Evolutionary conservation across 1,140 invertebrate species (phyloP).

Genomic region (Palaemon carinicauda): DNA sequence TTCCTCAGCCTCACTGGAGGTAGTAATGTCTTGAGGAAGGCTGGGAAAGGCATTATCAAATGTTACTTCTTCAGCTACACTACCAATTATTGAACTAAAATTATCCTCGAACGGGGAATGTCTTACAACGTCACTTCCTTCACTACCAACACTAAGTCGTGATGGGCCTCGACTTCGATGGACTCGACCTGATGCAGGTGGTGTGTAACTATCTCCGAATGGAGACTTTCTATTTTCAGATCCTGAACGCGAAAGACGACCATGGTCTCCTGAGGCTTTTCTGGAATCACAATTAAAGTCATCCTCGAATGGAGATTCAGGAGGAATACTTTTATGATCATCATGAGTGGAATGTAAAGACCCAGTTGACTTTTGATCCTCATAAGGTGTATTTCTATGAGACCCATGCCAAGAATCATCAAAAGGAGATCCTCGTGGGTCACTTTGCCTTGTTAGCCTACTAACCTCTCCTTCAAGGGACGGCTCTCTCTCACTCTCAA

Average conservation of each 20-base stretch:
- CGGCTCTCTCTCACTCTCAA: slow-evolving; percentile 56
- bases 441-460: slow-evolving; percentile 37
- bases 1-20: slow-evolving; percentile 31
- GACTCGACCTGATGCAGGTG: slow-evolving; percentile 34
- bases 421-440: slow-evolving; percentile 46
- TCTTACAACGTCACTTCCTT: slow-evolving; percentile 56
- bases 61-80: slow-evolving; percentile 55
- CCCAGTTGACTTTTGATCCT: slow-evolving; percentile 56
- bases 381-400: slow-evolving; percentile 54
- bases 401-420: slow-evolving; percentile 58
- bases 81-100: slow-evolving; percentile 56
- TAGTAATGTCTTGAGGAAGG: slow-evolving; percentile 36
- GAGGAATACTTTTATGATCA: slow-evolving; percentile 38
- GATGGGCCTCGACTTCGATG: slow-evolving; percentile 42
- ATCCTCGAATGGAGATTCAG: slow-evolving; percentile 48
- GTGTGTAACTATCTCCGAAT: slow-evolving; percentile 48
- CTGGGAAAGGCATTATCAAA: slow-evolving; percentile 57
- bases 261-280: slow-evolving; percentile 39
- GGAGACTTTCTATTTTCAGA: slow-evolving; percentile 53
- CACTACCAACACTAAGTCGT: slow-evolving; percentile 48
- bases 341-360: slow-evolving; percentile 57
- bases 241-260: slow-evolving; percentile 29
- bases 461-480: slow-evolving; percentile 56
- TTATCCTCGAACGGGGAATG: slow-evolving; percentile 59
- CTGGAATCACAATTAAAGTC: slow-evolving; percentile 36